A percentile compares a stretch with the other conserved stretches of the same genome.
phyloP scores from a whole-genome alignment of 2,113 vertebrate species.

The Platycercus adscitus region DNA sequence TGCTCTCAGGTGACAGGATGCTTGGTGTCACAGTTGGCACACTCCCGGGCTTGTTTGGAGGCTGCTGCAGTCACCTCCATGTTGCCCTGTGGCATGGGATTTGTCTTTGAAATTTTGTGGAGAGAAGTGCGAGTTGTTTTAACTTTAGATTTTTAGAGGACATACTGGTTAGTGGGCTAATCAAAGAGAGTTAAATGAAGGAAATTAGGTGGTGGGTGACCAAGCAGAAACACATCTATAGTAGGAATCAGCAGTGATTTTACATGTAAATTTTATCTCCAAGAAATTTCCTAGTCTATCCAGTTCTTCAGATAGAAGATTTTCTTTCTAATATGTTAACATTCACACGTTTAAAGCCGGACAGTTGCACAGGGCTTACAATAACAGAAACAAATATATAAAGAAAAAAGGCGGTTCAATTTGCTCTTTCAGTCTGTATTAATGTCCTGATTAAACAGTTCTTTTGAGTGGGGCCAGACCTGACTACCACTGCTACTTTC shows the following conservation, averaged over 20 bases:
- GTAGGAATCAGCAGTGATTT: neutral
- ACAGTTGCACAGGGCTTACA: neutral
- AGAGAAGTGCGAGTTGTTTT: neutral
- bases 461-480: neutral
- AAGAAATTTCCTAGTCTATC: neutral
- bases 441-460: neutral
- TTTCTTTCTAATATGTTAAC: neutral
- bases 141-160: neutral
- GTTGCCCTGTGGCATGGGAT: neutral
- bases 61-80: neutral
- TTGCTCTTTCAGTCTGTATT: neutral
- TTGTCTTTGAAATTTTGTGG: neutral
- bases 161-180: neutral
- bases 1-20: neutral
- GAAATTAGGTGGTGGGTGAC: neutral
- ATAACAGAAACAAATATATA: neutral
- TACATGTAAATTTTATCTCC: neutral
- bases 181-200: neutral
- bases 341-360: neutral
- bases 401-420: neutral
- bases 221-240: neutral
- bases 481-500: neutral
- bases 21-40: neutral
- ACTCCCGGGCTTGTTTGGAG: neutral
- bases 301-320: neutral